These are phyloP conservation scores for Mantis religiosa DNA, from an alignment of 2,888 invertebrate genomes.

Conservation along the genomic window DNA sequence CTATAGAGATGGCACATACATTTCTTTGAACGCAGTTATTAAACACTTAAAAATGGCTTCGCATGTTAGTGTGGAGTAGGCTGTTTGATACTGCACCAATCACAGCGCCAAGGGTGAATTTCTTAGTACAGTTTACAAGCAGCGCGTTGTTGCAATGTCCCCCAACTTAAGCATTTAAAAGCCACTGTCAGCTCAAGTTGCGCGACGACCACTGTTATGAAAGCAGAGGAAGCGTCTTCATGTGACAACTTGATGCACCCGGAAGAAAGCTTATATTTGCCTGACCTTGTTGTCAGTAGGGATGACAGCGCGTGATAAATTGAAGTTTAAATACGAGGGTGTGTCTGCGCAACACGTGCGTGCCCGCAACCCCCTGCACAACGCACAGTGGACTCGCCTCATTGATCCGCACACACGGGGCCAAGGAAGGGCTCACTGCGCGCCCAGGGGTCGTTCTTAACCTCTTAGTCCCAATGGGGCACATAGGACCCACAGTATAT, in stretches of 20 bases:
- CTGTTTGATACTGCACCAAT: too few relatives aligned
- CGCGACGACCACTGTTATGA: neutral
- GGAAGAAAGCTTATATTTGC: neutral
- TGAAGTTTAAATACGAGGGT: slow-evolving; percentile 4
- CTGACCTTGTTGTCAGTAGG: neutral
- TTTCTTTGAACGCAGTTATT: too few relatives aligned
- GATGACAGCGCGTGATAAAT: slow-evolving; percentile 15
- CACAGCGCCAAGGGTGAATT: too few relatives aligned
- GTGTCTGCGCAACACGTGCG: neutral
- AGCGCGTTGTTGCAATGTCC: too few relatives aligned
- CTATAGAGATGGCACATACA: too few relatives aligned
- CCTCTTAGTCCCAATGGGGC: too few relatives aligned
- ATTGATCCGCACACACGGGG: neutral
- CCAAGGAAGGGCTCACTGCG: neutral
- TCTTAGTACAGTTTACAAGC: too few relatives aligned
- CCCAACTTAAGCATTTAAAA: neutral
- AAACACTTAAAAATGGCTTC: too few relatives aligned
- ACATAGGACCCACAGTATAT: too few relatives aligned
- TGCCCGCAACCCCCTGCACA: neutral
- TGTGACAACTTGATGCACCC: neutral
- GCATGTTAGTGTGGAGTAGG: too few relatives aligned
- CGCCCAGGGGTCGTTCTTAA: neutral
- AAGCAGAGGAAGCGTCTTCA: neutral
- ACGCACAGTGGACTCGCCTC: neutral
- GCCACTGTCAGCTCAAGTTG: neutral